Evolutionary conservation across 2,113 vertebrate genomes (phyloP), one percentile per base, ranked within the genome.

Genomic region (Chamaea fasciata): DNA sequence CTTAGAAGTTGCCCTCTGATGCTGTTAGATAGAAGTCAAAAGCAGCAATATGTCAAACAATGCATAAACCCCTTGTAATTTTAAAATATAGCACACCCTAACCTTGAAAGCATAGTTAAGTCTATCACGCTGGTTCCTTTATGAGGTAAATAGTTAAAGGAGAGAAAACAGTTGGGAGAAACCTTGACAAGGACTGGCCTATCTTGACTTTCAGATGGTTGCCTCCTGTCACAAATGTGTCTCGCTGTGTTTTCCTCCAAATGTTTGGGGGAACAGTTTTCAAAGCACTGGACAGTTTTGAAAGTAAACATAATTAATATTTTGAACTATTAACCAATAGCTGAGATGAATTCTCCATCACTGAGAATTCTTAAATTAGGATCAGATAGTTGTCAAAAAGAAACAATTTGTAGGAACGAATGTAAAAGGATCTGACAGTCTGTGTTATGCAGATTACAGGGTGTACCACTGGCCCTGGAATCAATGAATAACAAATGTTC

Each of bases 121-220:
- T 39, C 56, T 77, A 49, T 59, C 52, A 77, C 4, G 1, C 47
- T 78, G 44, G 22, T 83, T 92, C 75, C 76, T 94, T 96, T 78
- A 93, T 90, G 90, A 95, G 88, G 92, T 93, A 88, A 96, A 97
- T 96, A 92, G 93, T 97, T 96, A 93, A 92, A 96, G 64, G 83
- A 89, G 83, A 81, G 92, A 83, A 95, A 94, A 81, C 56, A 75
- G 60, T 90, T 70, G 69, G 37, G 31, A 57, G 73, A 85, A 83
- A 76, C 28, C 22, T 87, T 15, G 30, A 4, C 27, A 47, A 77
- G 57, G 42, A 39, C 23, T 49, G 44, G 18, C 30, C 13, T 27
- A 3, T 67, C 64, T 70, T 80, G 39, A 11, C 35, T 89, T 85
- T 91, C 24, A 62, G 27, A 33, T 82, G 33, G 39, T 80, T 95